Evolutionary conservation across 1,140 invertebrate genomes (phyloP).

Genomic region (Dysdera silvatica): DNA sequence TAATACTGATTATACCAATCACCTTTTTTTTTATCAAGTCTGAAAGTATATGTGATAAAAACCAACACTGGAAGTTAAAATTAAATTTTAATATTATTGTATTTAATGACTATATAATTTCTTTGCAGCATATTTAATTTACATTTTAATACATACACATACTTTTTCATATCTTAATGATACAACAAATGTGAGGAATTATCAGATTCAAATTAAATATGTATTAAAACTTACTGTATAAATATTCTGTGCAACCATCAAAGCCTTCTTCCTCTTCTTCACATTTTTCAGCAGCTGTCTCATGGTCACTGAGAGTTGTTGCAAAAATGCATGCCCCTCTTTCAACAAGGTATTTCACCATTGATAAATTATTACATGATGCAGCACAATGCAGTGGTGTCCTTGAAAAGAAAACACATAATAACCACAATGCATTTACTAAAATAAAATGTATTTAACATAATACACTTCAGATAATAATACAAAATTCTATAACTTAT

Average conservation of each 20-base stretch:
- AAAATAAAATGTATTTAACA: too few relatives aligned
- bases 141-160: too few relatives aligned
- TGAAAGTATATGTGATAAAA: too few relatives aligned
- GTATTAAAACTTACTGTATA: constrained; percentile 69
- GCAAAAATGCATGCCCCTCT: constrained; percentile 98
- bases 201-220: neutral
- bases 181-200: too few relatives aligned
- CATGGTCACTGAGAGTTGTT: constrained; percentile 92
- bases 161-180: too few relatives aligned
- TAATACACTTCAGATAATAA: too few relatives aligned
- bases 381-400: constrained; percentile 98
- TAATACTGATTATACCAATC: too few relatives aligned
- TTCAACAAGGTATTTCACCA: constrained; percentile 96
- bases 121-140: neutral
- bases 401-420: constrained; percentile 46
- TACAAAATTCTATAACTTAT: too few relatives aligned
- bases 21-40: too few relatives aligned
- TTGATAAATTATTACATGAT: constrained; percentile 96
- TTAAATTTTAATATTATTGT: neutral
- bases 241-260: constrained; percentile 94
- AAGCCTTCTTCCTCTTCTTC: constrained; percentile 98
- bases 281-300: constrained; percentile 97
- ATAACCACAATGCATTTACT: too few relatives aligned
- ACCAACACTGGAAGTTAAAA: too few relatives aligned
- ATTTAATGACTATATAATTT: neutral